phyloP scores from a whole-genome alignment of 2,888 invertebrate species.

The Neria commutata region DNA sequence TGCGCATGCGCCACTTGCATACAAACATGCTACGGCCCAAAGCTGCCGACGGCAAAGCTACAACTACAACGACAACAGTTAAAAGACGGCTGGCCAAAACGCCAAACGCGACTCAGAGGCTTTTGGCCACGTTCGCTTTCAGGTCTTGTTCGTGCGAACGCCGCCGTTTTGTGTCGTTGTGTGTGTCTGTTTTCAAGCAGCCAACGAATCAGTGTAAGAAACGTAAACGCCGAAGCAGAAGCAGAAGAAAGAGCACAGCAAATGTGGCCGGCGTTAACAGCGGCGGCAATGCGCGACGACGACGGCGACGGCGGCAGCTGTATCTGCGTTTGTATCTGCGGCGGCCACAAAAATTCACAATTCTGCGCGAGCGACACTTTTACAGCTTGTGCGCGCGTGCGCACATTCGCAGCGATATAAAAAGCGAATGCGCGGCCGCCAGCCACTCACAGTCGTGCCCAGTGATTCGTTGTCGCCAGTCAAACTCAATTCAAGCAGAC shows the following conservation, averaged over 20 bases:
- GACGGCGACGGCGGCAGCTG: slow-evolving; percentile 17
- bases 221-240: slow-evolving; percentile 33
- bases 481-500: background rate
- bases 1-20: slow-evolving; percentile 38
- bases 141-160: background rate
- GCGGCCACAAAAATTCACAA: slow-evolving; percentile 31
- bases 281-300: slow-evolving; percentile 10
- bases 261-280: slow-evolving; percentile 10
- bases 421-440: slow-evolving; percentile 62
- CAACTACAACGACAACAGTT: slow-evolving; percentile 14
- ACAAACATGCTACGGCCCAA: slow-evolving; percentile 17
- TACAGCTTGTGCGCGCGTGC: slow-evolving; percentile 51
- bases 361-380: slow-evolving; percentile 37
- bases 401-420: slow-evolving; percentile 61
- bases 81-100: background rate
- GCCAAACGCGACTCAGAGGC: background rate
- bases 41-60: slow-evolving; percentile 15
- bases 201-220: slow-evolving; percentile 7
- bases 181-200: slow-evolving; percentile 31
- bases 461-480: slow-evolving; percentile 55
- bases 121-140: slow-evolving; percentile 5
- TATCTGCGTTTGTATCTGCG: slow-evolving; percentile 18
- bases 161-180: slow-evolving; percentile 49
- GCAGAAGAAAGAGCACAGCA: no score
- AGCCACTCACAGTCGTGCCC: slow-evolving; percentile 63